Percentiles rank a stretch among this genome's conserved stretches.
Evolutionary conservation across 2,113 vertebrate genomes (phyloP).

Genomic region (Nannobrachium achirus): DNA sequence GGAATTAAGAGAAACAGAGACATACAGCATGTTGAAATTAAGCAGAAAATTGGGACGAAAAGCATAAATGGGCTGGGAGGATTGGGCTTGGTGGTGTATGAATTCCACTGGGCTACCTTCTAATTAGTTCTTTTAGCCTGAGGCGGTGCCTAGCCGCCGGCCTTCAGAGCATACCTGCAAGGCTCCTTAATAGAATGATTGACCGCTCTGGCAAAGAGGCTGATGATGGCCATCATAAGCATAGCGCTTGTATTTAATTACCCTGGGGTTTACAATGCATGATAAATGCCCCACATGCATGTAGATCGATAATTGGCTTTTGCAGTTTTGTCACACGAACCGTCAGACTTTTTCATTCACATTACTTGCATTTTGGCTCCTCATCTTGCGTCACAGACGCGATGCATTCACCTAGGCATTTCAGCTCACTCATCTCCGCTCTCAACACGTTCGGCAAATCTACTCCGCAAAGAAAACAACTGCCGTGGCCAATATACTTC

Average conservation of each 20-base stretch:
- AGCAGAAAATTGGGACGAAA: constrained; percentile 62
- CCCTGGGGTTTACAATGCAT: constrained; percentile 73
- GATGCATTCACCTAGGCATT: constrained; percentile 8
- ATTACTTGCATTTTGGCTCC: constrained; percentile 14
- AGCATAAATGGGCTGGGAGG: constrained; percentile 60
- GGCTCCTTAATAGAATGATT: constrained; percentile 75
- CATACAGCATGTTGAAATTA: constrained; percentile 63
- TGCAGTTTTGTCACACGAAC: constrained; percentile 67
- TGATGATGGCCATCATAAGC: constrained; percentile 76
- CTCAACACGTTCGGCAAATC: constrained; percentile 30
- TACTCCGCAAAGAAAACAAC: constrained; percentile 9
- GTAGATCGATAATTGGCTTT: constrained; percentile 78
- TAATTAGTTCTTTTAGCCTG: constrained; percentile 81
- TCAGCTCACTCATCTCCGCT: constrained; percentile 3
- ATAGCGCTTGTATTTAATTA: constrained; percentile 76
- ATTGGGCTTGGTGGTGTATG: constrained; percentile 63
- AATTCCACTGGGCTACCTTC: constrained; percentile 80
- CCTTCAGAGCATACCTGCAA: constrained; percentile 67
- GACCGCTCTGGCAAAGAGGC: constrained; percentile 69
- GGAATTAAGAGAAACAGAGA: constrained; percentile 68
- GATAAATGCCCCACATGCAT: constrained; percentile 73
- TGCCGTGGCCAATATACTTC: neutral
- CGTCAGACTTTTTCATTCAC: constrained; percentile 32
- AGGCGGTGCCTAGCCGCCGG: constrained; percentile 70
- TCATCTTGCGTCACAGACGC: constrained; percentile 25